Evolutionary conservation across 2,888 invertebrate species (phyloP), one percentile per base, ranked within the genome.

Genomic region (Yponomeuta malinellus): DNA sequence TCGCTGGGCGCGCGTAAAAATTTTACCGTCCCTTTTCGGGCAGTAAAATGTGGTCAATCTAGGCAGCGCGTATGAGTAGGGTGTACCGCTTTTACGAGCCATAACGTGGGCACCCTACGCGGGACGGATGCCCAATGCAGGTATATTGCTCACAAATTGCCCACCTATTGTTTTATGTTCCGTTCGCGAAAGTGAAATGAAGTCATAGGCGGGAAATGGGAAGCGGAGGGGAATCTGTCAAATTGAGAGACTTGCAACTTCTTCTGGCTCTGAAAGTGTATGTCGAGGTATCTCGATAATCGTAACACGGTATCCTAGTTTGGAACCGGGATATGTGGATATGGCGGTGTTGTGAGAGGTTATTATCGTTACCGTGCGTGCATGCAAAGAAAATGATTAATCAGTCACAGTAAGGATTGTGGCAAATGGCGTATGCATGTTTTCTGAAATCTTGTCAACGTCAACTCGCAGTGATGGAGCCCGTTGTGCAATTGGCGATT

Each of bases 1-100:
- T 59, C 8, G 52, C 15, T 15, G 52, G 52, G 52, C 10, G 52
- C 15, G 67, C 37, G 37, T 67, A 37, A 37, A 33, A 37, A 37
- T 78, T 84, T 85, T 85, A 84, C 77, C 79, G 73, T 76, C 75
- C 77, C 84, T 81, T 84, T 83, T 81, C 79, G 79, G 83, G 81
- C 74, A 74, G 78, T 85, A 85, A 85, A 85, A 75, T 79, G 82
- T 84, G 85, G 85, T 85, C 85, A 85, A 85, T 85, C 84, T 69
- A 31, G 43, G 67, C 80, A 77, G 77, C 76, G 79, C 48, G 68
- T 68, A 72, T 71, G 71, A 71, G 78, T 76, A 80, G 79, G 74
- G 74, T 75, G 79, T 78, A 79, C 78, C 76, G 75, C 71, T 83
- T 84, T 85, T 85, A 85, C 83, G 78, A 73, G 68, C 74, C 76